Conservation (phyloP, 2,888 invertebrate genomes). For the Dynastes maya region DNA sequence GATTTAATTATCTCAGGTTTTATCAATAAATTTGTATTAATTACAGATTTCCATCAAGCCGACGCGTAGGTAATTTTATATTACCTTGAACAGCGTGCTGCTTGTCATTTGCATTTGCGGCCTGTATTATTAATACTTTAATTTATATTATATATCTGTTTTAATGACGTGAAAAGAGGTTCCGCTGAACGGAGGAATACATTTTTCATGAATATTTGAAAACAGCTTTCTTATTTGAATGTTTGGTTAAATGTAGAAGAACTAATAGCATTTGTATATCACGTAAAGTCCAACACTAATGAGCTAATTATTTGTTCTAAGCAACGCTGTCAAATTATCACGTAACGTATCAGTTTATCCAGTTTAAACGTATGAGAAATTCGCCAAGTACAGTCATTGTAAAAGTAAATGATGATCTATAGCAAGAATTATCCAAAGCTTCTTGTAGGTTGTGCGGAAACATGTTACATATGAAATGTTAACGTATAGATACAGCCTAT, state of each 20-base stretch:
- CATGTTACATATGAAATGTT: too few relatives aligned
- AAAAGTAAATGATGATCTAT: too few relatives aligned
- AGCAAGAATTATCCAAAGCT: too few relatives aligned
- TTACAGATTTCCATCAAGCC: constrained; percentile 54
- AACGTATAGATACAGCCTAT: too few relatives aligned
- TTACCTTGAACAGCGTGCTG: constrained; percentile 48
- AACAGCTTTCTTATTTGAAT: constrained; percentile 18
- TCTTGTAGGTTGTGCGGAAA: too few relatives aligned
- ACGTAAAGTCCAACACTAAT: background rate
- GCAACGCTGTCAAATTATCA: constrained; percentile 7
- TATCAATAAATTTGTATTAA: constrained; percentile 56
- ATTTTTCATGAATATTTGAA: constrained; percentile 25
- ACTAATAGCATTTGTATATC: constrained; percentile 13
- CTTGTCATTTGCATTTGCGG: constrained; percentile 37
- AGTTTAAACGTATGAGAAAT: background rate
- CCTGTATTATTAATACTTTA: constrained; percentile 39
- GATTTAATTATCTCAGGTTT: constrained; percentile 56
- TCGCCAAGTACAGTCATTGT: too few relatives aligned
- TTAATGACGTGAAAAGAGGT: constrained; percentile 37
- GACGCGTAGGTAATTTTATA: constrained; percentile 54
- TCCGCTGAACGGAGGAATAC: constrained; percentile 7
- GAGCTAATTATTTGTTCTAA: constrained; percentile 3
- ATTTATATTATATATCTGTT: constrained; percentile 35
- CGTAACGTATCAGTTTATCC: background rate
- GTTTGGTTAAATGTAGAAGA: constrained; percentile 26